Evolutionary conservation across 2,888 invertebrate species (phyloP).

Genomic region (Hedya salicella): DNA sequence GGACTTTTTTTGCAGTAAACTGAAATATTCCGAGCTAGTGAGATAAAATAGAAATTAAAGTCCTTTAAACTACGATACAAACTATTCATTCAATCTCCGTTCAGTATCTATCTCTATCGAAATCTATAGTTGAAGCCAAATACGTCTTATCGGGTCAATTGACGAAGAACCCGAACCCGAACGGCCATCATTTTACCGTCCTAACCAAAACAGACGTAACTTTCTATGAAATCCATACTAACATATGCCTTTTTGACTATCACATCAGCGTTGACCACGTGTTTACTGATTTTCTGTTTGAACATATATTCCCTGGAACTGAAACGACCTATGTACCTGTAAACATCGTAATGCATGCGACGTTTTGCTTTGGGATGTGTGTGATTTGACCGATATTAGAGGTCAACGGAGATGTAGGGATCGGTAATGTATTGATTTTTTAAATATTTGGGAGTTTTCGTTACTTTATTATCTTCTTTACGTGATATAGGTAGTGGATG

Average conservation of each 20-base stretch:
- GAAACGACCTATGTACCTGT: neutral
- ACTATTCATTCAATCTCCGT: constrained; percentile 24
- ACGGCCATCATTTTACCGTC: neutral
- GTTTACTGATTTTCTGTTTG: constrained; percentile 62
- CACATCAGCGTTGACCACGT: constrained; percentile 55
- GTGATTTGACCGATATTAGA: constrained; percentile 40
- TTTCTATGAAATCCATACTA: neutral
- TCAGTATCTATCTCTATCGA: constrained; percentile 33
- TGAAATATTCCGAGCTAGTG: no score
- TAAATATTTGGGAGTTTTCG: neutral
- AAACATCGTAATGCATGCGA: neutral
- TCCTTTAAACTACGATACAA: no score
- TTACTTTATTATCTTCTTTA: neutral
- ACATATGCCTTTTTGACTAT: neutral
- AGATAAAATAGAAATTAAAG: no score
- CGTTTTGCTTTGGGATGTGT: neutral
- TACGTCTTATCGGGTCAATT: constrained; percentile 33
- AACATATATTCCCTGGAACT: constrained; percentile 5
- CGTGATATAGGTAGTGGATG: no score
- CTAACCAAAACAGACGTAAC: neutral
- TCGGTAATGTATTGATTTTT: constrained; percentile 26
- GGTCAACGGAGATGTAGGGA: constrained; percentile 40
- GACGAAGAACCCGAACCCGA: constrained; percentile 25
- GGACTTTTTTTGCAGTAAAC: no score
- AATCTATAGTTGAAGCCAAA: constrained; percentile 36